A percentile compares a stretch with the other conserved stretches of the same genome.
Evolutionary conservation across 2,888 invertebrate species (phyloP).

Genomic region (Diloba caeruleocephala): DNA sequence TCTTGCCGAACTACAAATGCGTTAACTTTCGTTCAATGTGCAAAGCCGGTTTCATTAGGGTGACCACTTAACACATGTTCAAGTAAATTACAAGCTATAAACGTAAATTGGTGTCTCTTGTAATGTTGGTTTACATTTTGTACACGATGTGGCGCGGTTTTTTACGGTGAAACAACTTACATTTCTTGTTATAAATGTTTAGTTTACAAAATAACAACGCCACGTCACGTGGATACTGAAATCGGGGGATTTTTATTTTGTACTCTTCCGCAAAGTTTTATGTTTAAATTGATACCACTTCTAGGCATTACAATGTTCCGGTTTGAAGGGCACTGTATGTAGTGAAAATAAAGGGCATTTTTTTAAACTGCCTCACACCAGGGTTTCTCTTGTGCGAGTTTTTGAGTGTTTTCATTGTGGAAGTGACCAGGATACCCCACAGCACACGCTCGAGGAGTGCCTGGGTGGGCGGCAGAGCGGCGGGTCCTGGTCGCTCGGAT

Average conservation of each 20-base stretch:
- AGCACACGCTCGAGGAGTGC: no score
- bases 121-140: constrained; percentile 11
- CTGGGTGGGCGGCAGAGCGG: no score
- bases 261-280: background rate
- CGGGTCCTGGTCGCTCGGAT: no score
- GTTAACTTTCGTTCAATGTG: constrained; percentile 30
- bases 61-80: constrained; percentile 46
- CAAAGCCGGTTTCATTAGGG: constrained; percentile 50
- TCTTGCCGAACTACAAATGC: constrained; percentile 44
- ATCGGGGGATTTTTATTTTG: background rate
- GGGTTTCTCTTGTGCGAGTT: no score
- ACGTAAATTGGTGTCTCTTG: constrained; percentile 18
- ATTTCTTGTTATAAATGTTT: background rate
- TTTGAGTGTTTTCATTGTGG: no score
- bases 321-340: no score
- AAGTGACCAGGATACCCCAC: no score
- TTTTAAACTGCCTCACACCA: no score
- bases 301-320: no score
- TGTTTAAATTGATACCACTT: background rate
- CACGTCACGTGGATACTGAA: background rate
- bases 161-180: constrained; percentile 6
- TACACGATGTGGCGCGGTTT: background rate
- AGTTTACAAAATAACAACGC: background rate
- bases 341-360: no score
- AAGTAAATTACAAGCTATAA: constrained; percentile 27